Conservation (phyloP, 2,888 invertebrate genomes). For the Hypercompe scribonia region DNA sequence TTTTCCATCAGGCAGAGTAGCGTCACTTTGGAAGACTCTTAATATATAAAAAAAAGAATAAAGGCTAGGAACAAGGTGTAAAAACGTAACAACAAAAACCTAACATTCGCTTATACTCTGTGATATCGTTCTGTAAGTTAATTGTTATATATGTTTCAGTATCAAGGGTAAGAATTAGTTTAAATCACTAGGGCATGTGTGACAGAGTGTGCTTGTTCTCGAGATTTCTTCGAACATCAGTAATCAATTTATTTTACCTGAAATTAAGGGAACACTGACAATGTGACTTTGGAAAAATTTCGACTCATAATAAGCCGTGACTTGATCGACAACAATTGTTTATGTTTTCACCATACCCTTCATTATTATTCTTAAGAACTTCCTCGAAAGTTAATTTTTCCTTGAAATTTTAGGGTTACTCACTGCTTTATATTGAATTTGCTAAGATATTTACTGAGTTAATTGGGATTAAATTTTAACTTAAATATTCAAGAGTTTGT, state of each 20-base stretch:
- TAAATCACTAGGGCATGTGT: neutral
- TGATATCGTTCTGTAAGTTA: no score
- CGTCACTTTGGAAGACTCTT: no score
- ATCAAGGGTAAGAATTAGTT: neutral
- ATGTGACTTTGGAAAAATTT: neutral
- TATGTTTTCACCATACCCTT: conserved; percentile 46
- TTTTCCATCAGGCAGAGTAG: no score
- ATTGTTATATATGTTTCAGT: no score
- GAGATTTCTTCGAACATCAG: neutral
- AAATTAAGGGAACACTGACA: neutral
- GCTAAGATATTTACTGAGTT: conserved; percentile 22
- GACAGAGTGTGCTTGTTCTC: neutral
- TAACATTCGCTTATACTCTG: no score
- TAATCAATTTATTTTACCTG: neutral
- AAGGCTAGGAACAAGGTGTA: no score
- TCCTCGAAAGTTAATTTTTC: conserved; percentile 56
- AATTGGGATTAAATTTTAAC: conserved; percentile 51
- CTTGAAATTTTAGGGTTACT: conserved; percentile 48
- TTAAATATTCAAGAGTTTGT: conserved; percentile 43
- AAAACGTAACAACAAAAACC: no score
- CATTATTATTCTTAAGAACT: conserved; percentile 55
- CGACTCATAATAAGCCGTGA: conserved; percentile 37
- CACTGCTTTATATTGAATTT: neutral
- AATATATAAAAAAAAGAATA: no score
- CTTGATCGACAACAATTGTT: conserved; percentile 54